phyloP scores from a whole-genome alignment of 2,113 vertebrate species.

The Coryphaenoides rupestris region DNA sequence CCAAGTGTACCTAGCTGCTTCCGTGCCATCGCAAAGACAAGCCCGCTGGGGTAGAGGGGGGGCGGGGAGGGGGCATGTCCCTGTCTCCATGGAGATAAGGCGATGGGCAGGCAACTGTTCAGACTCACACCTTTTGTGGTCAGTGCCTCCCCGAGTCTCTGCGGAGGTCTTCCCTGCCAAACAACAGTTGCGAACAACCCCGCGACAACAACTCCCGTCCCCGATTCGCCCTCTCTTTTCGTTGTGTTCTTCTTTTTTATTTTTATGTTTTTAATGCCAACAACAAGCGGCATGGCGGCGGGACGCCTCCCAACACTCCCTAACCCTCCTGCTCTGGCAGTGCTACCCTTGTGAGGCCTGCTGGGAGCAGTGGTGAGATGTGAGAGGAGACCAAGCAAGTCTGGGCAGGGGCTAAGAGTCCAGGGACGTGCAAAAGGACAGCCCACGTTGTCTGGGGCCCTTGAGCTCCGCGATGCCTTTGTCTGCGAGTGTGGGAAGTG shows the following conservation, averaged over 20 bases:
- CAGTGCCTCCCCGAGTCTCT: conserved; percentile 78
- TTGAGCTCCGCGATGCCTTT: conserved; percentile 16
- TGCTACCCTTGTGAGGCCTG: conserved; percentile 74
- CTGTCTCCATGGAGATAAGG: conserved; percentile 73
- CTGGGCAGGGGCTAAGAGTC: conserved; percentile 70
- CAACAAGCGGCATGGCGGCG: conserved; percentile 55
- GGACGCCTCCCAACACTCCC: conserved; percentile 60
- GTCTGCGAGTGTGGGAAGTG: conserved; percentile 63
- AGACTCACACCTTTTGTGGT: conserved; percentile 82
- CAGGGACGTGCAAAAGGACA: conserved; percentile 55
- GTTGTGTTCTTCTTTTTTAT: conserved; percentile 44
- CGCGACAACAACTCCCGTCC: conserved; percentile 22
- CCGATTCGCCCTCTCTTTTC: conserved; percentile 54
- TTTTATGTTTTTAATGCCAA: conserved; percentile 50
- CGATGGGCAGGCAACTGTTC: conserved; percentile 65
- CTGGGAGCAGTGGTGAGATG: conserved; percentile 78
- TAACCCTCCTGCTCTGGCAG: conserved; percentile 76
- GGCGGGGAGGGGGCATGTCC: conserved; percentile 39
- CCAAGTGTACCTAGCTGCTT: conserved; percentile 56
- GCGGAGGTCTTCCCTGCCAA: conserved; percentile 45
- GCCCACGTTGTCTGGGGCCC: conserved; percentile 63
- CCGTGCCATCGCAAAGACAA: conserved; percentile 56
- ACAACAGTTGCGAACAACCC: conserved; percentile 44
- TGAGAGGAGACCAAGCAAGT: conserved; percentile 69
- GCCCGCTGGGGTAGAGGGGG: conserved; percentile 64